These are phyloP conservation scores for Bostrychus sinensis DNA, from an alignment of 2,113 vertebrate species.

Conservation along the genomic window DNA sequence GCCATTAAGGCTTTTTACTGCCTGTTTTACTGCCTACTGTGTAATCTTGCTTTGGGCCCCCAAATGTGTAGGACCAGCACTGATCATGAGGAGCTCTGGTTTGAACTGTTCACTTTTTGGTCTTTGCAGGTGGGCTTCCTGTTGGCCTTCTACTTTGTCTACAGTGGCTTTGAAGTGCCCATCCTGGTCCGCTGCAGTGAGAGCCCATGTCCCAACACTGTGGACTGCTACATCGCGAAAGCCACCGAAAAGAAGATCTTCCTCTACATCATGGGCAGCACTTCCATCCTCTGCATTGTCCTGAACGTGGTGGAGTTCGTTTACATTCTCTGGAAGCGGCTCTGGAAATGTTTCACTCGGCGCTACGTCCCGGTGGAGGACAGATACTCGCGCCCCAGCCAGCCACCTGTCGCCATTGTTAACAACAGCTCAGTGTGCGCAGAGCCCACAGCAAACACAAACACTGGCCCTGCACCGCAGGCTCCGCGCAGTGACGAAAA, in stretches of 20 bases:
- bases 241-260: slow-evolving; percentile 90
- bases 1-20: too few relatives aligned
- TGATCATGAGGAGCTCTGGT: not conserved
- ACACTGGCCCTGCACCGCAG: not conserved
- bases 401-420: slow-evolving; percentile 5
- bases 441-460: slow-evolving; percentile 19
- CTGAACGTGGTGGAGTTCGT: slow-evolving; percentile 84
- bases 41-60: too few relatives aligned
- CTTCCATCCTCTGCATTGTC: slow-evolving; percentile 83
- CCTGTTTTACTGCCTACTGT: too few relatives aligned
- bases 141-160: slow-evolving; percentile 85
- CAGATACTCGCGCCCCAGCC: not conserved
- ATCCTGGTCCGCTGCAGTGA: slow-evolving; percentile 78
- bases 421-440: slow-evolving; percentile 15
- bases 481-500: slow-evolving; percentile 18
- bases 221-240: slow-evolving; percentile 86
- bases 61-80: too few relatives aligned
- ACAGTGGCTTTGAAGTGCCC: slow-evolving; percentile 84
- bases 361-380: slow-evolving; percentile 45
- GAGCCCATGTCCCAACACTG: slow-evolving; percentile 84
- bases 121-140: slow-evolving; percentile 75
- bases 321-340: slow-evolving; percentile 84
- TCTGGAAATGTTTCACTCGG: slow-evolving; percentile 74
- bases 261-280: slow-evolving; percentile 83
- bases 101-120: not conserved